A percentile compares a stretch with the other conserved stretches of the same genome.
phyloP scores from a whole-genome alignment of 2,113 vertebrate species.

The Morone saxatilis region DNA sequence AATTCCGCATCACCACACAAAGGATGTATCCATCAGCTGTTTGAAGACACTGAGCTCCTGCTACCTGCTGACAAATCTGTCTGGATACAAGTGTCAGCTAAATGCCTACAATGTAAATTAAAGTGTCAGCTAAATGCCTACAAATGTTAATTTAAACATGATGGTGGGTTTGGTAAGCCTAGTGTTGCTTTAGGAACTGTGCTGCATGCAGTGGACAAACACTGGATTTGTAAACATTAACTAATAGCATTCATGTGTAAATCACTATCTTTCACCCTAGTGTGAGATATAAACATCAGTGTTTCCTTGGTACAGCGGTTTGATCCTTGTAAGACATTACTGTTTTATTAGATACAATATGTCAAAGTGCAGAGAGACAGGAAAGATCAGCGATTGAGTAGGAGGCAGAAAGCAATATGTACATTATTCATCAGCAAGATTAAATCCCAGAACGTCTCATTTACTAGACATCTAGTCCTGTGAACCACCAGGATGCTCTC shows the following conservation, averaged over 20 bases:
- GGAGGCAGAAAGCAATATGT: conserved; percentile 20
- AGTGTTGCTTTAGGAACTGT: background rate
- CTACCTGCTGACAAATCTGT: conserved; percentile 29
- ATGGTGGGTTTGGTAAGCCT: background rate
- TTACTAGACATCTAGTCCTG: conserved; percentile 36
- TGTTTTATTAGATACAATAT: background rate
- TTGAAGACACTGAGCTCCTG: conserved; percentile 9
- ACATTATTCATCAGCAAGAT: conserved; percentile 23
- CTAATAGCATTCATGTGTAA: background rate
- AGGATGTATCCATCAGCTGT: background rate
- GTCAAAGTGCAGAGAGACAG: conserved; percentile 13
- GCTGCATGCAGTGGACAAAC: background rate
- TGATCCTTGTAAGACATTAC: background rate
- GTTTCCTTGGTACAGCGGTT: conserved; percentile 7
- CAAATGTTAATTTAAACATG: conserved; percentile 8
- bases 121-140: conserved; percentile 13
- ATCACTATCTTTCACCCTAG: background rate
- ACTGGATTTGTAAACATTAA: background rate
- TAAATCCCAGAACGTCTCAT: conserved; percentile 52
- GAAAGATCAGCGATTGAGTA: background rate
- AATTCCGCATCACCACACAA: background rate
- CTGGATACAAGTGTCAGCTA: conserved; percentile 28
- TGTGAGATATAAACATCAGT: background rate
- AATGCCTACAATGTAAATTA: conserved; percentile 26
- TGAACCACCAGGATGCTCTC: conserved; percentile 15